These are phyloP conservation scores for Callospermophilus lateralis DNA, from an alignment of 2,113 vertebrate genomes.

Conservation along the genomic window DNA sequence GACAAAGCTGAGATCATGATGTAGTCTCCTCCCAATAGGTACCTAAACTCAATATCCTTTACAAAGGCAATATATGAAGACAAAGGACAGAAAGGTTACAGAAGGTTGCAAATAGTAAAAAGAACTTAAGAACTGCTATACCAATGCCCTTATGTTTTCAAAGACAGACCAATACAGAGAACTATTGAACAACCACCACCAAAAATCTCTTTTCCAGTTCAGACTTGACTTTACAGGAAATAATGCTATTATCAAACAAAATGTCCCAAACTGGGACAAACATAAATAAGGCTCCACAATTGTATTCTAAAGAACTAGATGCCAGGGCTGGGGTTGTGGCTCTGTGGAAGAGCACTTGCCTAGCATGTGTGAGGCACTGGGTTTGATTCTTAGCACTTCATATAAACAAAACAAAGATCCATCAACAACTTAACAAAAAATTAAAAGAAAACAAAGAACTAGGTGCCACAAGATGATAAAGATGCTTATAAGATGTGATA, in stretches of 20 bases:
- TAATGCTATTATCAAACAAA: slow-evolving; percentile 45
- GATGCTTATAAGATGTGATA: slow-evolving; percentile 33
- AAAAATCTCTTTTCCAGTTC: neutral
- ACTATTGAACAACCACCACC: neutral
- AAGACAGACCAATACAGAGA: neutral
- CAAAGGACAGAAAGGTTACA: slow-evolving; percentile 39
- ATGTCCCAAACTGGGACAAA: neutral
- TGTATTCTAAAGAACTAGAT: slow-evolving; percentile 38
- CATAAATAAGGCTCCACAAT: neutral
- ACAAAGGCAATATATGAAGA: neutral
- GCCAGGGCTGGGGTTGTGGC: no score
- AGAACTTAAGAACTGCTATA: neutral
- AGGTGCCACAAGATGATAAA: neutral
- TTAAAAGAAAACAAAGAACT: neutral
- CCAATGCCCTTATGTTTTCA: neutral
- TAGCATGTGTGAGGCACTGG: no score
- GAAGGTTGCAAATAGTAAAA: slow-evolving; percentile 36
- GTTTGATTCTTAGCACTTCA: no score
- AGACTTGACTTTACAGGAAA: slow-evolving; percentile 56
- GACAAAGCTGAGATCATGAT: slow-evolving; percentile 18
- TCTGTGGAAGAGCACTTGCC: no score
- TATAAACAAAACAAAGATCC: no score
- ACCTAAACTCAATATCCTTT: slow-evolving; percentile 33
- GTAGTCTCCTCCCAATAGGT: neutral
- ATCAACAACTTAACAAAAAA: no score